Base-by-base conservation (phyloP, 2,797 vertebrate species). In the Manis crassicaudata region DNA sequence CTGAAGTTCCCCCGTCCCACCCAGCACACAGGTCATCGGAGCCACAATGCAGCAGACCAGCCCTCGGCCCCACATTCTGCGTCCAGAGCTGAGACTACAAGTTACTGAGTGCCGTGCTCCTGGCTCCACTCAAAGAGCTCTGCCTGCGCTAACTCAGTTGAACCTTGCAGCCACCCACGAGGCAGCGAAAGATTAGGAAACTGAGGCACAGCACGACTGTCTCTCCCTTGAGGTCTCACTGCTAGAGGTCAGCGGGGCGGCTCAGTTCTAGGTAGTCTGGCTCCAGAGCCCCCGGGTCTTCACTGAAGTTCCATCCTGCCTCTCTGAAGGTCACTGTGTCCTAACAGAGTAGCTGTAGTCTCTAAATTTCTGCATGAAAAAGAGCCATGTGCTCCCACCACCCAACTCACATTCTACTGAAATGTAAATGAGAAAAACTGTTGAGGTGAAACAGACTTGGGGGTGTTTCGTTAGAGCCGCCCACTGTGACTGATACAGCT, bases 91-190 rank as follows among this genome's bases (percentile, higher is more conserved):
- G 5, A 14, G 12, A 77, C 1, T 14, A 2, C 63, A 14, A 8
- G 0, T 6, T 29, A 29, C 10, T 0, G 32, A 62, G 21, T 0
- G 0, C 18, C 0, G 7, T 16, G 50, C 16, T 50, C 37, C 63
- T 7, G 37, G 32, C 17, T 0, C 43, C 17, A 2, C 20, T 32
- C 8, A 12, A n/a, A 90, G 65, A 2, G 23, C 27, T 1, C 5
- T 1, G 2, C 58, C 70, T 32, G 23, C 6, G 27, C 4, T 20
- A 54, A 5, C 29, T 29, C 82, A 13, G 13, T 2, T 25, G 37
- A 43, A 72, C 68, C 52, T 63, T 18, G 14, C 2, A 40, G 18
- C 4, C 4, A 17, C 27, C 40, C 4, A 6, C 1, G 63, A 63
- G 54, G 32, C 67, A 3, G 20, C 43, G 27, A 18, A 72, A 76